Percentiles rank a stretch among this genome's conserved stretches.
Conservation (phyloP, 92 coral and sea anemone species). For the Micromussa lordhowensis region DNA sequence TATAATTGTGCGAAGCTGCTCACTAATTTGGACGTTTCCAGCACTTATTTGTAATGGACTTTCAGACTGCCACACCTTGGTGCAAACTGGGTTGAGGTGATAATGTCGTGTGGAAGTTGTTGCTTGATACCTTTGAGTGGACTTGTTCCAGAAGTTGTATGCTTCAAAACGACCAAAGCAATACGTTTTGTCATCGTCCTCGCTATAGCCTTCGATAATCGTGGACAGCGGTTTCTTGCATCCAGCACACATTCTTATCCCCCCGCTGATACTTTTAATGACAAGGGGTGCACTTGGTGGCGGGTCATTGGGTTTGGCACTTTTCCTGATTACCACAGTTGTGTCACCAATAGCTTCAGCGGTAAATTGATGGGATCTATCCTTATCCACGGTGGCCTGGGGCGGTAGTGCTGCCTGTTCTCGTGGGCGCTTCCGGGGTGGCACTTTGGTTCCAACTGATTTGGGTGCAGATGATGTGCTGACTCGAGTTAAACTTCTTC, state of each 20-base stretch:
- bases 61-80: constrained; percentile 48
- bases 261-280: constrained; percentile 45
- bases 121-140: constrained; percentile 36
- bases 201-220: constrained; percentile 39
- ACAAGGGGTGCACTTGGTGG: constrained; percentile 59
- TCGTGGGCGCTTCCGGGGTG: constrained; percentile 48
- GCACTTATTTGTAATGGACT: constrained; percentile 33
- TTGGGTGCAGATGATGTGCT: constrained; percentile 58
- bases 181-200: constrained; percentile 40
- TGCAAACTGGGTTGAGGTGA: constrained; percentile 65
- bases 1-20: constrained; percentile 22
- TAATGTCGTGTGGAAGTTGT: constrained; percentile 49
- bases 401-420: constrained; percentile 43
- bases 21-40: not conserved
- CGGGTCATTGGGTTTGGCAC: constrained; percentile 48
- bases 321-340: constrained; percentile 43
- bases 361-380: constrained; percentile 26
- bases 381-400: constrained; percentile 25
- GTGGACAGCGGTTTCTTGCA: constrained; percentile 47
- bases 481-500: constrained; percentile 44
- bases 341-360: constrained; percentile 46
- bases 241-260: constrained; percentile 47
- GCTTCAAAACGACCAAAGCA: constrained; percentile 58
- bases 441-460: constrained; percentile 63
- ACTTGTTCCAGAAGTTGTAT: constrained; percentile 55